phyloP scores from a whole-genome alignment of 1,140 invertebrate genomes.

The Acyrthosiphon pisum region DNA sequence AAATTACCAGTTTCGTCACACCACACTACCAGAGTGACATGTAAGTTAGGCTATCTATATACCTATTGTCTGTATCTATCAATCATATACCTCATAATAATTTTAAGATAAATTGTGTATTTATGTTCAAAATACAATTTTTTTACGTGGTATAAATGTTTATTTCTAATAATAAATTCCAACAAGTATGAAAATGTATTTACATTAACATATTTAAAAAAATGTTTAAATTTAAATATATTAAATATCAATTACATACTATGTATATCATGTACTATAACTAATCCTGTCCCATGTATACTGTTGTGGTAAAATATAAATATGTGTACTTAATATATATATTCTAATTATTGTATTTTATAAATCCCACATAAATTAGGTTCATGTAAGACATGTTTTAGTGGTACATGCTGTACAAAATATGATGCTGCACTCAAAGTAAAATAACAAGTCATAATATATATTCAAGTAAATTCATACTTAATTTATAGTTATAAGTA shows the following conservation, averaged over 20 bases:
- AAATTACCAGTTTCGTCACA: too few relatives aligned
- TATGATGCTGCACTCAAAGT: neutral
- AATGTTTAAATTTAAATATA: neutral
- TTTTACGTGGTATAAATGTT: neutral
- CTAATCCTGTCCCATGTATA: neutral
- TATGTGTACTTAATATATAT: constrained; percentile 27
- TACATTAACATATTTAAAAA: neutral
- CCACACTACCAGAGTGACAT: too few relatives aligned
- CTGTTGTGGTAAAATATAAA: constrained; percentile 16
- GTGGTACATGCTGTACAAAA: neutral
- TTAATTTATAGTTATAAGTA: neutral
- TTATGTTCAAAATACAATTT: neutral
- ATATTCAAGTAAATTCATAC: neutral
- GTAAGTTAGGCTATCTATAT: neutral
- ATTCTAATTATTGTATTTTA: constrained; percentile 11
- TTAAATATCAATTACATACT: neutral
- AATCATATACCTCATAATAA: neutral
- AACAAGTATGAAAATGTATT: neutral
- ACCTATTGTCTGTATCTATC: neutral
- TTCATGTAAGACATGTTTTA: neutral
- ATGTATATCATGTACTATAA: constrained; percentile 9
- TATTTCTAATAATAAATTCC: neutral
- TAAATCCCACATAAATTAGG: neutral
- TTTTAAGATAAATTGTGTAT: neutral
- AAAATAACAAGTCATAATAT: neutral